Conservation (phyloP, 2,113 vertebrate genomes). For the Perognathus longimembris region DNA sequence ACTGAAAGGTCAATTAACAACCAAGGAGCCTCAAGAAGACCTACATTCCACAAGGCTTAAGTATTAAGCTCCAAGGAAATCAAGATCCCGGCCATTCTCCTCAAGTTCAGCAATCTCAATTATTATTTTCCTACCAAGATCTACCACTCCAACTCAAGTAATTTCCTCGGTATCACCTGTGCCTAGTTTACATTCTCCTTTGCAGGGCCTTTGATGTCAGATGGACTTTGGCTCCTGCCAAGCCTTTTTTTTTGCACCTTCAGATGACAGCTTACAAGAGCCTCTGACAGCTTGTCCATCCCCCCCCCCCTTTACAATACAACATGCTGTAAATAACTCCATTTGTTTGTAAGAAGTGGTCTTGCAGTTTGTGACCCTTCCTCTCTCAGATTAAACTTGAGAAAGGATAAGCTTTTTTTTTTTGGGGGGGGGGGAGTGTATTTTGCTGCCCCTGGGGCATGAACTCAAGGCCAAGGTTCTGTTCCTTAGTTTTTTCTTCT, state of each 20-base stretch:
- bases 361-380: conserved; percentile 8
- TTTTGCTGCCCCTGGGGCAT: no score
- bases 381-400: not conserved
- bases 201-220: not conserved
- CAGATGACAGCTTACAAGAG: not conserved
- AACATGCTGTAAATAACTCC: not conserved
- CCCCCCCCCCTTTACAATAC: not conserved
- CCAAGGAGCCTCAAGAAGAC: conserved; percentile 78
- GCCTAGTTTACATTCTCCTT: not conserved
- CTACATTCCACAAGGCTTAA: conserved; percentile 38
- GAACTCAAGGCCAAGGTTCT: no score
- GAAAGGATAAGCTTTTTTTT: not conserved
- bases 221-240: not conserved
- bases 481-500: no score
- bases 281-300: not conserved
- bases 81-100: not conserved
- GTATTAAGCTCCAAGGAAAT: conserved; percentile 58
- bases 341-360: not conserved
- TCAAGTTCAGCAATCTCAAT: not conserved
- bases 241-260: not conserved
- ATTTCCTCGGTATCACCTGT: not conserved
- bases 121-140: conserved; percentile 47
- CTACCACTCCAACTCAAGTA: not conserved
- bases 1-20: conserved; percentile 75
- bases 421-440: no score